phyloP scores from a whole-genome alignment of 2,888 invertebrate species.

The Tenthredo distinguenda region DNA sequence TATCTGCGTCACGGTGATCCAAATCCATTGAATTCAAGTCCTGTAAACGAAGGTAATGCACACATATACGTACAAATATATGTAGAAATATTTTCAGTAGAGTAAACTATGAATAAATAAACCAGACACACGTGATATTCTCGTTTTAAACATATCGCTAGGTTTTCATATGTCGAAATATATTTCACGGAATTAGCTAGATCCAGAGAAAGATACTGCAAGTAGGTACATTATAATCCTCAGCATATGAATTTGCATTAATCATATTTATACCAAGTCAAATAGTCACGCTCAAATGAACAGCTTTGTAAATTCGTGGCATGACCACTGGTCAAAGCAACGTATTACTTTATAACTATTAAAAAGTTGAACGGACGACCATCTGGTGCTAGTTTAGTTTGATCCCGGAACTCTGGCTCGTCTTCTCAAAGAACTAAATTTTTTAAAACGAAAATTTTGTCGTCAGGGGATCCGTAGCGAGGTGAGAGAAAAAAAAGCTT shows the following conservation, averaged over 20 bases:
- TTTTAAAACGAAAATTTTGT: background rate
- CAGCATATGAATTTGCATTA: background rate
- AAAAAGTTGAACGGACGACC: slow-evolving; percentile 2
- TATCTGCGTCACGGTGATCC: background rate
- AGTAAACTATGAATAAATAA: slow-evolving; percentile 2
- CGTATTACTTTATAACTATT: slow-evolving; percentile 6
- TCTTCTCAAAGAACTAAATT: background rate
- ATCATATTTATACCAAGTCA: background rate
- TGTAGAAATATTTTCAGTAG: background rate
- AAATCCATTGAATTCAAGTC: slow-evolving; percentile 2
- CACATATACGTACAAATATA: background rate
- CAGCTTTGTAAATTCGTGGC: slow-evolving; percentile 5
- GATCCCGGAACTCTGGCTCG: slow-evolving; percentile 47
- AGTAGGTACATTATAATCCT: background rate
- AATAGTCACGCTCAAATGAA: slow-evolving; percentile 1
- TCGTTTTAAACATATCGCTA: background rate
- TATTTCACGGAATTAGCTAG: background rate
- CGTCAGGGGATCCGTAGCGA: background rate
- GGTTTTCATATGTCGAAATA: background rate
- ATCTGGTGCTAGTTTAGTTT: slow-evolving; percentile 36
- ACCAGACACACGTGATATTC: background rate
- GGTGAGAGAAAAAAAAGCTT: background rate
- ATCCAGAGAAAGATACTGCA: background rate
- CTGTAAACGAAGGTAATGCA: background rate
- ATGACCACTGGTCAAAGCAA: slow-evolving; percentile 18